Percentiles rank a stretch among this genome's conserved stretches.
Evolutionary conservation across 1,140 invertebrate species (phyloP).

Genomic region (Bombus superbus): DNA sequence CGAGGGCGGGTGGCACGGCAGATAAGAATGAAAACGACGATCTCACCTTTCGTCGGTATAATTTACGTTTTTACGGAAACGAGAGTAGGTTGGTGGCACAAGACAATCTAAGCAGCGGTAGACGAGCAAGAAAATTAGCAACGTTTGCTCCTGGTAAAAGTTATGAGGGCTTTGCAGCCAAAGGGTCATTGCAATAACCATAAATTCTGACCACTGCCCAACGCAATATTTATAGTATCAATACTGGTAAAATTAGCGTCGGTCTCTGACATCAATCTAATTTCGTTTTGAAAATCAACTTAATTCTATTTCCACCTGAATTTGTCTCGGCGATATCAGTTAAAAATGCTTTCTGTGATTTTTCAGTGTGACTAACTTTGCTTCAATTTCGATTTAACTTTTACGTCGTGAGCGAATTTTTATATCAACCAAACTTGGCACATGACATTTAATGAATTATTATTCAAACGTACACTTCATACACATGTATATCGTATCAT

Average conservation of each 20-base stretch:
- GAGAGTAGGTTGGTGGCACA: conserved; percentile 45
- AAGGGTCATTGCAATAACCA: conserved; percentile 79
- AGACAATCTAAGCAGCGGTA: conserved; percentile 55
- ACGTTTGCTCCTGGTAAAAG: conserved; percentile 69
- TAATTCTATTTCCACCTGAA: too few relatives aligned
- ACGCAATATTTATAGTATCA: conserved; percentile 78
- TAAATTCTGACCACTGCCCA: conserved; percentile 76
- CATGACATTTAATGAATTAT: too few relatives aligned
- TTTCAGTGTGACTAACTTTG: not conserved
- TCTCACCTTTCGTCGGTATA: conserved; percentile 55
- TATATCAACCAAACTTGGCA: too few relatives aligned
- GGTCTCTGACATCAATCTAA: not conserved
- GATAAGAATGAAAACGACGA: conserved; percentile 65
- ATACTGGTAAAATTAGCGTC: conserved; percentile 61
- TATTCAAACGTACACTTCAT: too few relatives aligned
- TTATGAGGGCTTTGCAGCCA: conserved; percentile 75
- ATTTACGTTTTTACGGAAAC: conserved; percentile 67
- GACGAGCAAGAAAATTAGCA: conserved; percentile 74
- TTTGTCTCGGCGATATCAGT: too few relatives aligned
- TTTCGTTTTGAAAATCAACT: not conserved
- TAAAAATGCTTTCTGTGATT: too few relatives aligned
- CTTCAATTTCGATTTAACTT: not conserved
- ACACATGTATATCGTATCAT: too few relatives aligned
- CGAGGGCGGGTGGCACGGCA: not conserved
- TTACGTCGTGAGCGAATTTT: too few relatives aligned